Evolutionary conservation across 2,797 vertebrate genomes (phyloP).

Genomic region (Triplophysa yarkandensis): DNA sequence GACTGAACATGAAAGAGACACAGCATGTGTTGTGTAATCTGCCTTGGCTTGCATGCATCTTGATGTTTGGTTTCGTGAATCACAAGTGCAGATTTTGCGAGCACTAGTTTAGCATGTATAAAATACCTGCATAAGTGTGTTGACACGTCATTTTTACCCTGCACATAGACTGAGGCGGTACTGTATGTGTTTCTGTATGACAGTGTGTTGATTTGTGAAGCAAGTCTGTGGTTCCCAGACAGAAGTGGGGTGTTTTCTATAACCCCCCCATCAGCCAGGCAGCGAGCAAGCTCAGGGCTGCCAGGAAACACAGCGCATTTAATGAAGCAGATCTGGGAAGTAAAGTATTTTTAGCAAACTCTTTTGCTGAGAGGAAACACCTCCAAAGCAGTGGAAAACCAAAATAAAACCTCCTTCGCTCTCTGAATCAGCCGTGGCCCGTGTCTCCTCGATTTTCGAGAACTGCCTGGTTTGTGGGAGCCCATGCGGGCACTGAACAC

Average conservation of each 20-base stretch:
- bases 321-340: constrained; percentile 73
- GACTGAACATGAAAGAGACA: background rate
- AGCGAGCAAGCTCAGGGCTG: constrained; percentile 58
- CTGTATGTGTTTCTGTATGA: constrained; percentile 30
- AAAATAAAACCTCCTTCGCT: constrained; percentile 36
- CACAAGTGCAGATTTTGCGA: background rate
- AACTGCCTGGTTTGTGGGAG: constrained; percentile 36
- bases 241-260: constrained; percentile 41
- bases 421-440: constrained; percentile 46
- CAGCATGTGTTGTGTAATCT: background rate
- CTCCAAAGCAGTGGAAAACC: constrained; percentile 56
- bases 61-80: background rate
- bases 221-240: constrained; percentile 35
- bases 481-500: constrained; percentile 14
- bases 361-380: constrained; percentile 68
- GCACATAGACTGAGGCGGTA: background rate
- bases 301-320: constrained; percentile 72
- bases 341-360: constrained; percentile 72
- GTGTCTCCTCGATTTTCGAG: constrained; percentile 29
- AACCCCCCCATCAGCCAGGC: constrained; percentile 57
- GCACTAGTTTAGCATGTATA: background rate
- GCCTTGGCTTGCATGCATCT: background rate
- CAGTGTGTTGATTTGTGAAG: constrained; percentile 43
- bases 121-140: background rate
- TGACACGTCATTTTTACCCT: background rate